Conservation (phyloP, 2,888 invertebrate species). For the Himalopsyche anomala region DNA sequence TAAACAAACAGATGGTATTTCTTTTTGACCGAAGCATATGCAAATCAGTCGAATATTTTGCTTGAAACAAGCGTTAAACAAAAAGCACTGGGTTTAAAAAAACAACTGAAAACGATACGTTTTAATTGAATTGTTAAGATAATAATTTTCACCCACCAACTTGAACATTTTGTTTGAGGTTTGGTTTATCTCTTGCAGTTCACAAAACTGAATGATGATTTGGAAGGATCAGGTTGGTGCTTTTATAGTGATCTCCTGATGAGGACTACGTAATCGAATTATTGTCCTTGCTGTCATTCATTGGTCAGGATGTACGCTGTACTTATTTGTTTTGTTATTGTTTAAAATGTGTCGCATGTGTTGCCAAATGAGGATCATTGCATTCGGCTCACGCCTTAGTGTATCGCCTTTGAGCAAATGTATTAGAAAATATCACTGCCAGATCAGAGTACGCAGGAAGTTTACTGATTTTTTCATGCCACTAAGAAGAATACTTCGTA, state of each 20-base stretch:
- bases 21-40: too few species aligned
- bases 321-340: constrained; percentile 52
- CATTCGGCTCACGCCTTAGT: constrained; percentile 45
- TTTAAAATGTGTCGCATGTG: constrained; percentile 57
- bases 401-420: not conserved
- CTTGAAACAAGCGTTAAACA: too few species aligned
- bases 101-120: too few species aligned
- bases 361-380: constrained; percentile 39
- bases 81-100: too few species aligned
- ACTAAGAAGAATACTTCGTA: too few species aligned
- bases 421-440: constrained; percentile 36
- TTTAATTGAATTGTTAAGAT: not conserved
- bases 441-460: not conserved
- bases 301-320: constrained; percentile 52
- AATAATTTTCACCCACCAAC: constrained; percentile 59
- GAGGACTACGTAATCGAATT: constrained; percentile 49
- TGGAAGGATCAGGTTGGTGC: constrained; percentile 46
- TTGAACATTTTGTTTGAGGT: constrained; percentile 62
- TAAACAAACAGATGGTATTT: too few species aligned
- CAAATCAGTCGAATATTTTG: too few species aligned
- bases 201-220: constrained; percentile 62
- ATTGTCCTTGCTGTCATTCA: constrained; percentile 62
- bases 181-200: constrained; percentile 59
- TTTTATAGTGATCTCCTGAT: constrained; percentile 57
- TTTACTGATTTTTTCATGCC: not conserved